Evolutionary conservation across 2,888 invertebrate genomes (phyloP).

Genomic region (Tenthredo distinguenda): DNA sequence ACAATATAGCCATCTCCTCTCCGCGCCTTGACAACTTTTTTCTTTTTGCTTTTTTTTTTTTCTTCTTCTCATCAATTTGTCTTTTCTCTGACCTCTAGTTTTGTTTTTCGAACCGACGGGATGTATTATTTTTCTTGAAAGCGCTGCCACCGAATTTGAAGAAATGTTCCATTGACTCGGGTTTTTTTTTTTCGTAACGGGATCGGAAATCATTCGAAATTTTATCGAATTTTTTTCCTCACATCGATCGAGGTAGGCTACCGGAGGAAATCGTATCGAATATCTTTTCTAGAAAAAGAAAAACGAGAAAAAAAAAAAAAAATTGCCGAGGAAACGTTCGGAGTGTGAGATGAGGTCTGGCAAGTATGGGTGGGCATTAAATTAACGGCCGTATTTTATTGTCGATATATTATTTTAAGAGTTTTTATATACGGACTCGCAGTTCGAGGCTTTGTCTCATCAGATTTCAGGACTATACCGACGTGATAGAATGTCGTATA

Average conservation of each 20-base stretch:
- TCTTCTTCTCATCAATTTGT: not conserved
- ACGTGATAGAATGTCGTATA: not conserved
- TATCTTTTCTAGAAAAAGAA: no score
- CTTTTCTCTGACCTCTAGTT: not conserved
- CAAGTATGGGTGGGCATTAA: constrained; percentile 12
- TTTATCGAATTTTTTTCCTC: no score
- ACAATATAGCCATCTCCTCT: not conserved
- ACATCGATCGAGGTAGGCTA: no score
- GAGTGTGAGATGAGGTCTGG: not conserved
- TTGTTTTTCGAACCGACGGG: no score
- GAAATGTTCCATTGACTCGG: not conserved
- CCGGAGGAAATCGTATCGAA: no score
- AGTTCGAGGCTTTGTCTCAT: not conserved
- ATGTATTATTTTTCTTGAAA: not conserved
- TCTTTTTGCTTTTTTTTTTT: not conserved
- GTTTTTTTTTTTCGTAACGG: not conserved
- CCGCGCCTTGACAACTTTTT: not conserved
- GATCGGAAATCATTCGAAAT: no score
- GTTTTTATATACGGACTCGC: not conserved
- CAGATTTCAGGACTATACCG: not conserved
- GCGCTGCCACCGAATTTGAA: not conserved
- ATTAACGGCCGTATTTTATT: constrained; percentile 1
- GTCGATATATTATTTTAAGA: not conserved
- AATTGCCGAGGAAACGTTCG: not conserved
- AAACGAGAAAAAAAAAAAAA: not conserved